Percentiles rank a stretch among this genome's conserved stretches.
Conservation (phyloP, 2,888 invertebrate species). For the Lamellibrachia columna region DNA sequence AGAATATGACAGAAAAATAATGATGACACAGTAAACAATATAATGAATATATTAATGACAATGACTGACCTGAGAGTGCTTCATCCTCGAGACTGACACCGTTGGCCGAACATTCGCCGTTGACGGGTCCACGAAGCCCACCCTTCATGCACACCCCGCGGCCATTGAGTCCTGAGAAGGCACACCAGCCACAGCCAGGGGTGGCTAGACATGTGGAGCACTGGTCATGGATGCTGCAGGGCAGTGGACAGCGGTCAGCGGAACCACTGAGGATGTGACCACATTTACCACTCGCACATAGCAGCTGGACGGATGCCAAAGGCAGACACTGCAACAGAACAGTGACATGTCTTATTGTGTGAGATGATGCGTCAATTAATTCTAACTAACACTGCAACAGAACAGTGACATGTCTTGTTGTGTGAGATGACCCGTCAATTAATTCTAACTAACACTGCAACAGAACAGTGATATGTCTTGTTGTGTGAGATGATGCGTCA, state of each 20-base stretch:
- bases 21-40: background rate
- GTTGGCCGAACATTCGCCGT: slow-evolving; percentile 45
- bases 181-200: slow-evolving; percentile 95
- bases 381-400: too few relatives aligned
- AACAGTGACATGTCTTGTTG: too few relatives aligned
- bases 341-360: slow-evolving; percentile 13
- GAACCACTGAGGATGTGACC: slow-evolving; percentile 73
- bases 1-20: too few relatives aligned
- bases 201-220: slow-evolving; percentile 88
- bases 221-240: slow-evolving; percentile 83
- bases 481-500: slow-evolving; percentile 72
- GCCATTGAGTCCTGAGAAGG: slow-evolving; percentile 70
- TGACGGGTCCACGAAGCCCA: slow-evolving; percentile 72
- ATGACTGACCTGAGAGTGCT: slow-evolving; percentile 43
- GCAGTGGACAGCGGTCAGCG: slow-evolving; percentile 81
- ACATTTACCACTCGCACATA: slow-evolving; percentile 91
- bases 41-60: background rate
- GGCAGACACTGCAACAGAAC: slow-evolving; percentile 76
- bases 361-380: too few relatives aligned
- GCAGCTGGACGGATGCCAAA: slow-evolving; percentile 84
- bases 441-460: too few relatives aligned
- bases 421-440: too few relatives aligned
- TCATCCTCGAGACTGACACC: slow-evolving; percentile 43
- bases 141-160: slow-evolving; percentile 88
- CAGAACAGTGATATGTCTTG: too few relatives aligned